Evolutionary conservation across 2,113 vertebrate genomes (phyloP).

Genomic region (Bubo scandiacus): DNA sequence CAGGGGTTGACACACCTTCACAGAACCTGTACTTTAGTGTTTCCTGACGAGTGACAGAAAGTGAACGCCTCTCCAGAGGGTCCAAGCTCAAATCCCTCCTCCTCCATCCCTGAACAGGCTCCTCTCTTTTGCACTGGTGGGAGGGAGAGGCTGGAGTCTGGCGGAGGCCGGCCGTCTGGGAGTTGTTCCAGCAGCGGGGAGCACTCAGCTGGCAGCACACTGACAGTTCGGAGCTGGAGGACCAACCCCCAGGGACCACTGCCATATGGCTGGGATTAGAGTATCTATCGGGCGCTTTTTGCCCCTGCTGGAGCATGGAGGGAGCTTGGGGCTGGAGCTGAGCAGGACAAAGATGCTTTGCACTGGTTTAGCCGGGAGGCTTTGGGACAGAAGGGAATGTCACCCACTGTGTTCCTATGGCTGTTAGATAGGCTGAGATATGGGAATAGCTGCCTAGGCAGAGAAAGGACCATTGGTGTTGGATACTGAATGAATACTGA

Average conservation of each 20-base stretch:
- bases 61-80: neutral
- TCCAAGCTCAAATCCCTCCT: neutral
- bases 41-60: neutral
- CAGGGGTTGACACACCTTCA: neutral
- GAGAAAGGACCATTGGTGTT: neutral
- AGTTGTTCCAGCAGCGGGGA: neutral
- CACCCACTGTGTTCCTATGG: neutral
- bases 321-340: neutral
- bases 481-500: neutral
- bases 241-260: neutral
- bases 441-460: neutral
- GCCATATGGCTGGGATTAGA: constrained; percentile 25
- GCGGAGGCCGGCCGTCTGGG: neutral
- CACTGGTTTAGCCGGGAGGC: neutral
- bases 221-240: neutral
- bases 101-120: neutral
- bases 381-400: neutral
- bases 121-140: neutral
- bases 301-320: neutral
- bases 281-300: neutral
- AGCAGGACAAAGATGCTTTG: neutral
- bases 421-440: neutral
- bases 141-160: neutral
- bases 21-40: neutral
- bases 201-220: neutral